A percentile compares a stretch with the other conserved stretches of the same genome.
Evolutionary conservation across 2,797 vertebrate genomes (phyloP).

Genomic region (Knipowitschia caucasica): DNA sequence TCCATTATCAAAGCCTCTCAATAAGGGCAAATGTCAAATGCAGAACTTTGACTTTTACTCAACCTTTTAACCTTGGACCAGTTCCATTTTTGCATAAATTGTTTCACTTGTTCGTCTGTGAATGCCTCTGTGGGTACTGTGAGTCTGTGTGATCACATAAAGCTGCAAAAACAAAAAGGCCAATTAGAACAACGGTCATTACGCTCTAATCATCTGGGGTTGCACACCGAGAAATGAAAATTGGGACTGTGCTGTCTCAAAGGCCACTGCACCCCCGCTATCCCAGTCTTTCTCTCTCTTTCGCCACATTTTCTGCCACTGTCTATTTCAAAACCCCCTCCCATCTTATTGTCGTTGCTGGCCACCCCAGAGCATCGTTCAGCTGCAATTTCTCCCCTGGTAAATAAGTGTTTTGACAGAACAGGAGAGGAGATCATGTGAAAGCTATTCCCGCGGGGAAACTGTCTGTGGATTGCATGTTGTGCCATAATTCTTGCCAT

Average conservation of each 20-base stretch:
- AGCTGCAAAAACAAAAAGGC: constrained; percentile 56
- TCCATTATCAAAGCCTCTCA: neutral
- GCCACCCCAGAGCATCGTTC: constrained; percentile 48
- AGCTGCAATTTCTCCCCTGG: constrained; percentile 50
- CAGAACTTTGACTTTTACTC: neutral
- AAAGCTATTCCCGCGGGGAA: constrained; percentile 22
- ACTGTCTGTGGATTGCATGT: neutral
- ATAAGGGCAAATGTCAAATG: neutral
- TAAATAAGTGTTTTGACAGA: constrained; percentile 58
- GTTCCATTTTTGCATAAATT: constrained; percentile 25
- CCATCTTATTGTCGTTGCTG: constrained; percentile 37
- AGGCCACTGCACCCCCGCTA: constrained; percentile 51
- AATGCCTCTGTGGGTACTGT: constrained; percentile 28
- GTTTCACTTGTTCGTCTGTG: constrained; percentile 20
- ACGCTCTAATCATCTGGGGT: constrained; percentile 65
- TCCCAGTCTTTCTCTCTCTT: constrained; percentile 38
- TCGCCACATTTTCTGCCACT: constrained; percentile 8
- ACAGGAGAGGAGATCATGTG: constrained; percentile 20
- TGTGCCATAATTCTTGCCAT: neutral
- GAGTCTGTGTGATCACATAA: constrained; percentile 40
- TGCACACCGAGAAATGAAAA: constrained; percentile 71
- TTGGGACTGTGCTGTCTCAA: constrained; percentile 63
- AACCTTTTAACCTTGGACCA: constrained; percentile 1
- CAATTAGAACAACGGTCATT: constrained; percentile 71
- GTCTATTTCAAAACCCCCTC: constrained; percentile 39